Percentiles rank a stretch among this genome's conserved stretches.
phyloP scores from a whole-genome alignment of 2,888 invertebrate genomes.

The Zygothrica quintamaculata region DNA sequence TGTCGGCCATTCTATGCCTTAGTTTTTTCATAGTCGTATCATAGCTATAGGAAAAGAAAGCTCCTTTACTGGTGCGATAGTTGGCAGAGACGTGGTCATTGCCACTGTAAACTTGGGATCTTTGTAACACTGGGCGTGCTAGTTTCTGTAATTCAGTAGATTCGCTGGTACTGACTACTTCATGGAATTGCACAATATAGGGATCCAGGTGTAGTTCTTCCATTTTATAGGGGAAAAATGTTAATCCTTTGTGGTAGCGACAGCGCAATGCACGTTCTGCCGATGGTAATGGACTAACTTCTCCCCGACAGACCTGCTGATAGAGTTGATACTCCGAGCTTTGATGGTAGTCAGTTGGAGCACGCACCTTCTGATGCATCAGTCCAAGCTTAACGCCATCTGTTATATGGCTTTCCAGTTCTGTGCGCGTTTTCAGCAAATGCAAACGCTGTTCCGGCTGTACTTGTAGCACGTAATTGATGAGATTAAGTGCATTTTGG shows the following conservation, averaged over 20 bases:
- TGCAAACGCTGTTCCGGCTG: constrained; percentile 91
- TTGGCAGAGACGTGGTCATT: constrained; percentile 89
- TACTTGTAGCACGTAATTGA: constrained; percentile 91
- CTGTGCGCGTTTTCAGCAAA: constrained; percentile 92
- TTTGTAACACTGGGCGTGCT: constrained; percentile 85
- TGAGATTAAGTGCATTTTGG: constrained; percentile 92
- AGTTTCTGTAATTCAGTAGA: constrained; percentile 85
- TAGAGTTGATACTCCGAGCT: constrained; percentile 82
- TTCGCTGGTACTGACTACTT: constrained; percentile 86
- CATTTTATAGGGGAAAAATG: constrained; percentile 84
- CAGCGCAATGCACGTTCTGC: constrained; percentile 66
- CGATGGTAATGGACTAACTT: constrained; percentile 35
- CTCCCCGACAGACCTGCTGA: constrained; percentile 83
- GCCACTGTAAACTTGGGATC: constrained; percentile 90
- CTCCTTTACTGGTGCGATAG: constrained; percentile 89
- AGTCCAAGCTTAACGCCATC: constrained; percentile 77
- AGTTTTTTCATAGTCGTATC: constrained; percentile 68
- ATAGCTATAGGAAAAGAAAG: constrained; percentile 85
- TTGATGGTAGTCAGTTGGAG: constrained; percentile 60
- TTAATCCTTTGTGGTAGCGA: constrained; percentile 33
- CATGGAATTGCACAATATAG: constrained; percentile 86
- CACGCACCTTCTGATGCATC: constrained; percentile 56
- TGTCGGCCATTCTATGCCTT: constrained; percentile 88
- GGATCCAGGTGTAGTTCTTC: constrained; percentile 86
- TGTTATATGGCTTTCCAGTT: constrained; percentile 92